Percentiles rank a stretch among this genome's conserved stretches.
Evolutionary conservation across 2,113 vertebrate genomes (phyloP).

Genomic region (Epinephelus fuscoguttatus): DNA sequence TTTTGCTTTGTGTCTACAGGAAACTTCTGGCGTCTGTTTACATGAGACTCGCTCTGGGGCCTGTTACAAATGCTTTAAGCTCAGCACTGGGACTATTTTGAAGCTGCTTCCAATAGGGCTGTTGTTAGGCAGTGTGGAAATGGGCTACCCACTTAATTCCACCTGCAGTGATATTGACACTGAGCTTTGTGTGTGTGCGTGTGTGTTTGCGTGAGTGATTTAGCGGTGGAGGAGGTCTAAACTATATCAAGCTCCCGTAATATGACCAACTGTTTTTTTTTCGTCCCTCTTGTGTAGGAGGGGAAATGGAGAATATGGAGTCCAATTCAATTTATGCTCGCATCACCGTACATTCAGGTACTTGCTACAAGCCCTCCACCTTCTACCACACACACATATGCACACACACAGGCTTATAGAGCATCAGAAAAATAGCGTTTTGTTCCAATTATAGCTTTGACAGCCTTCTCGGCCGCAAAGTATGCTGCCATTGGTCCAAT

Average conservation of each 20-base stretch:
- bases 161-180: conserved; percentile 70
- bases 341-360: conserved; percentile 59
- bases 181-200: conserved; percentile 4
- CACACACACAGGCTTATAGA: conserved; percentile 6
- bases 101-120: conserved; percentile 46
- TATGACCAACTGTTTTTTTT: conserved; percentile 57
- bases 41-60: conserved; percentile 36
- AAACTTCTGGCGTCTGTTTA: conserved; percentile 41
- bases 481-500: conserved; percentile 28
- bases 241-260: conserved; percentile 69
- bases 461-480: conserved; percentile 38
- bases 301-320: conserved; percentile 69
- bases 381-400: background rate
- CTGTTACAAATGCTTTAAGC: conserved; percentile 53
- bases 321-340: conserved; percentile 54
- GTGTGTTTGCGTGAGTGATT: conserved; percentile 27
- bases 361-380: conserved; percentile 30
- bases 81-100: conserved; percentile 56
- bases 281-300: conserved; percentile 66
- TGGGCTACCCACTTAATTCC: conserved; percentile 70
- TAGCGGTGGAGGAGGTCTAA: conserved; percentile 66
- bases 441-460: conserved; percentile 65
- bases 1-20: conserved; percentile 1
- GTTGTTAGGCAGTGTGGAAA: conserved; percentile 69
- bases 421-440: conserved; percentile 48